A percentile compares a stretch with the other conserved stretches of the same genome.
These are phyloP conservation scores for Ormyrus nitidulus DNA, from an alignment of 2,888 invertebrate genomes.

Conservation along the genomic window DNA sequence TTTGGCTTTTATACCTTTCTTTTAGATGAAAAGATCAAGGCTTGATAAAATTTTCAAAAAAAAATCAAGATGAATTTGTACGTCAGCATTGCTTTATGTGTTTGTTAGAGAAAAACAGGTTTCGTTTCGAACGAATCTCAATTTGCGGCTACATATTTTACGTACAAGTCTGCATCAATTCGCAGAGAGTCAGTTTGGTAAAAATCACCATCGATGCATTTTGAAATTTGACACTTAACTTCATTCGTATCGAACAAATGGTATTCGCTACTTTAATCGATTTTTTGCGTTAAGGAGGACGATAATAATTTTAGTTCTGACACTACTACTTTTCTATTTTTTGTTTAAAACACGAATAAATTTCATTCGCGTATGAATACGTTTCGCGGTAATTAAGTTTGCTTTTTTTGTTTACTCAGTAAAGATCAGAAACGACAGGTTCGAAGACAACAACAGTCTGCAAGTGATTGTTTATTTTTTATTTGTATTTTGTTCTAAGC, in stretches of 20 bases:
- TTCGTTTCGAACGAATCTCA: conserved; percentile 42
- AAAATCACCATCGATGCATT: conserved; percentile 63
- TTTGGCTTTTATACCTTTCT: conserved; percentile 16
- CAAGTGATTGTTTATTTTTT: conserved; percentile 51
- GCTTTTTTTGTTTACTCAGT: conserved; percentile 26
- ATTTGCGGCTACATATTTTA: conserved; percentile 58
- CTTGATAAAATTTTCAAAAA: conserved; percentile 23
- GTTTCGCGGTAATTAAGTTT: conserved; percentile 41
- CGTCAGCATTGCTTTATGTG: conserved; percentile 44
- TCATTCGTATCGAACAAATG: conserved; percentile 57
- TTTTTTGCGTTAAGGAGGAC: conserved; percentile 49
- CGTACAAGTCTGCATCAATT: conserved; percentile 55
- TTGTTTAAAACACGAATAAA: conserved; percentile 50
- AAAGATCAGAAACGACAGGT: conserved; percentile 50
- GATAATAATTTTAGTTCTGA: conserved; percentile 49
- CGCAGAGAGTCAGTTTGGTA: conserved; percentile 65
- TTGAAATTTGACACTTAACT: conserved; percentile 56
- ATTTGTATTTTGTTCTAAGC: conserved; percentile 49
- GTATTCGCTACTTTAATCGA: conserved; percentile 51
- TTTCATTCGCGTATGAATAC: conserved; percentile 42
- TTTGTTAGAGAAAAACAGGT: conserved; percentile 45
- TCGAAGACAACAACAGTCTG: conserved; percentile 49
- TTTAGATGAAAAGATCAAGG: conserved; percentile 4
- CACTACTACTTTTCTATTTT: conserved; percentile 49
- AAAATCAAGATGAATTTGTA: conserved; percentile 48